Conservation (phyloP, 2,797 vertebrate species). For the Notoglanidium macrostoma region DNA sequence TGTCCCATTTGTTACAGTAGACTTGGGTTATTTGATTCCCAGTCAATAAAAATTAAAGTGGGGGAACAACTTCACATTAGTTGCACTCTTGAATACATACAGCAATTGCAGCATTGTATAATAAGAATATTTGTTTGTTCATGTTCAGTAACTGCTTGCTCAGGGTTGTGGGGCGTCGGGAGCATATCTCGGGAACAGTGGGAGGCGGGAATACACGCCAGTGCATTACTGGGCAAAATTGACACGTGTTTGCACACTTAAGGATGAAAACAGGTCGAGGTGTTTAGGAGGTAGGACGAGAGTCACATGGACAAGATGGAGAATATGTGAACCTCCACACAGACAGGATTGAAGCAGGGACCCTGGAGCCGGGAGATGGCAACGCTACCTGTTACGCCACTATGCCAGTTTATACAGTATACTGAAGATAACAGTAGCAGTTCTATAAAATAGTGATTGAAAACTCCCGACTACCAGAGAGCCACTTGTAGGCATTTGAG, state of each 20-base stretch:
- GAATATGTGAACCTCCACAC: not conserved
- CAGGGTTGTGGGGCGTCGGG: not conserved
- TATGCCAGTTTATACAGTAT: not conserved
- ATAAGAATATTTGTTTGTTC: not conserved
- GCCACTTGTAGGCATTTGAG: not conserved
- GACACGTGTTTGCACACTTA: not conserved
- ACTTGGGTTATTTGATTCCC: not conserved
- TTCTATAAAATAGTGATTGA: not conserved
- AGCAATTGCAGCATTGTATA: not conserved
- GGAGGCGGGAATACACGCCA: not conserved
- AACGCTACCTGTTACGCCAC: not conserved
- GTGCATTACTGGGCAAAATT: not conserved
- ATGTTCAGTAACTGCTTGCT: not conserved
- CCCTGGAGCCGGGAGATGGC: not conserved
- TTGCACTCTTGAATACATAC: not conserved
- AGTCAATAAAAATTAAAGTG: not conserved
- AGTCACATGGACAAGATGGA: not conserved
- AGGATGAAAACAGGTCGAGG: not conserved
- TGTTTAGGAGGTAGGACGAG: not conserved
- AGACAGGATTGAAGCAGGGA: not conserved
- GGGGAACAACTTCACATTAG: not conserved
- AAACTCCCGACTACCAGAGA: not conserved
- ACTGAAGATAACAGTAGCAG: not conserved
- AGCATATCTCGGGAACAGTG: not conserved
- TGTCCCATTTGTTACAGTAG: conserved; percentile 11